Evolutionary conservation across 2,888 invertebrate genomes (phyloP).

Genomic region (Anorthoa munda): DNA sequence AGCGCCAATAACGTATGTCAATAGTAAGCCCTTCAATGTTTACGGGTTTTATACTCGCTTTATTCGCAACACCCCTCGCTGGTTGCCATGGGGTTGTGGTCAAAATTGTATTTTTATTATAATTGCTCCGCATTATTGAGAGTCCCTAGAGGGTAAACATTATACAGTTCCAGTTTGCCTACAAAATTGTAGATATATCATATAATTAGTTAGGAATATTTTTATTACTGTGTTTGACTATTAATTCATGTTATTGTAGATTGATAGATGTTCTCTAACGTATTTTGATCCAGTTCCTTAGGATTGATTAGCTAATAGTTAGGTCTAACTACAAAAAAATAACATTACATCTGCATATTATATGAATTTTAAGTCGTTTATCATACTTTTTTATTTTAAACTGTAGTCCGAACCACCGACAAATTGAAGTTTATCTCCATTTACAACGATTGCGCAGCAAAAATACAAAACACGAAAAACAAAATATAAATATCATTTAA

Average conservation of each 20-base stretch:
- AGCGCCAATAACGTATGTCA: conserved; percentile 75
- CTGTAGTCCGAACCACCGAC: not conserved
- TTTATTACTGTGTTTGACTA: not conserved
- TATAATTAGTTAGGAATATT: conserved; percentile 81
- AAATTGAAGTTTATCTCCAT: conserved; percentile 35
- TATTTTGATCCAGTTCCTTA: not conserved
- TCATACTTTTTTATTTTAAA: not conserved
- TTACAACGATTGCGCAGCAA: conserved; percentile 56
- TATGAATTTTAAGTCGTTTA: not conserved
- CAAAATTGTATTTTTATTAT: conserved; percentile 91
- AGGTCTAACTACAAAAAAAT: not conserved
- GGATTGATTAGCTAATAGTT: not conserved
- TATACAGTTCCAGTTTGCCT: conserved; percentile 78
- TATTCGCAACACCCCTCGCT: conserved; percentile 87
- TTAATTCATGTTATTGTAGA: not conserved
- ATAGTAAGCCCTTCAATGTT: conserved; percentile 75
- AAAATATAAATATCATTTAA: conserved; percentile 86
- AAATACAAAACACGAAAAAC: conserved; percentile 71
- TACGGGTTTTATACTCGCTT: conserved; percentile 82
- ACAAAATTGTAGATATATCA: conserved; percentile 71
- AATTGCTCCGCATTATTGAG: conserved; percentile 87
- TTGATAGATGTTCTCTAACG: not conserved
- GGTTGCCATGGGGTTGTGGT: conserved; percentile 85
- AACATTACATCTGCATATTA: not conserved
- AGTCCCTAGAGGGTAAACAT: conserved; percentile 86